A percentile compares a stretch with the other conserved stretches of the same genome.
phyloP scores from a whole-genome alignment of 2,888 invertebrate species.

The Melinopterus prodromus region DNA sequence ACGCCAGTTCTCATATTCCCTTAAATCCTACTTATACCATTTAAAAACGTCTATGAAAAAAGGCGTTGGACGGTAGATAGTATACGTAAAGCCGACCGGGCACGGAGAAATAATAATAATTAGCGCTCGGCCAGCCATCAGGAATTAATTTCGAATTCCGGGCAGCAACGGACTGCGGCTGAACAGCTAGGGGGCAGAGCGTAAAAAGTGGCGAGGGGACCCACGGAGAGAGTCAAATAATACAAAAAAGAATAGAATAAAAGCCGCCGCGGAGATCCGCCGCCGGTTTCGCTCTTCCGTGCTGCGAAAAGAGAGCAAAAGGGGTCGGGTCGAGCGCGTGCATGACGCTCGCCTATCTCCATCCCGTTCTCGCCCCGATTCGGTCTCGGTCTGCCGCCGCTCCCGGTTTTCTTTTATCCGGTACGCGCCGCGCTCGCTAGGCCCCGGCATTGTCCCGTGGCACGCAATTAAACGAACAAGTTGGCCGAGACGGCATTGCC shows the following conservation, averaged over 20 bases:
- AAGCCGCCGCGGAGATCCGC: neutral
- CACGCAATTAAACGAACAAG: conserved; percentile 24
- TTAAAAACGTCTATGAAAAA: too few species aligned
- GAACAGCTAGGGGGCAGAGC: neutral
- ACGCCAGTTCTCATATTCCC: too few species aligned
- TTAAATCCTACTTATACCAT: too few species aligned
- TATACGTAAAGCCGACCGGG: neutral
- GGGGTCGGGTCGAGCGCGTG: neutral
- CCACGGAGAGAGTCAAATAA: neutral
- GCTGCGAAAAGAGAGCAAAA: neutral
- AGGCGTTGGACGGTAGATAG: neutral
- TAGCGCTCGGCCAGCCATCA: neutral
- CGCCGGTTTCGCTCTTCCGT: neutral
- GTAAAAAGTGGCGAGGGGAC: neutral
- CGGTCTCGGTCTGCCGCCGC: neutral
- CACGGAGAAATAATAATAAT: conserved; percentile 4
- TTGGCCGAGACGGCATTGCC: conserved; percentile 14
- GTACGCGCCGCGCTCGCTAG: conserved; percentile 11
- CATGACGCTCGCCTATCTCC: neutral
- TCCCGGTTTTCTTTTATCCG: conserved; percentile 4
- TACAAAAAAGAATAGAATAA: neutral
- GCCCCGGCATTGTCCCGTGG: conserved; percentile 21
- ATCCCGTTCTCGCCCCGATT: conserved; percentile 4
- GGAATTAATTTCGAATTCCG: neutral
- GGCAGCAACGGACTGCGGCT: neutral